phyloP scores from a whole-genome alignment of 2,113 vertebrate genomes.

The Proteles cristata region DNA sequence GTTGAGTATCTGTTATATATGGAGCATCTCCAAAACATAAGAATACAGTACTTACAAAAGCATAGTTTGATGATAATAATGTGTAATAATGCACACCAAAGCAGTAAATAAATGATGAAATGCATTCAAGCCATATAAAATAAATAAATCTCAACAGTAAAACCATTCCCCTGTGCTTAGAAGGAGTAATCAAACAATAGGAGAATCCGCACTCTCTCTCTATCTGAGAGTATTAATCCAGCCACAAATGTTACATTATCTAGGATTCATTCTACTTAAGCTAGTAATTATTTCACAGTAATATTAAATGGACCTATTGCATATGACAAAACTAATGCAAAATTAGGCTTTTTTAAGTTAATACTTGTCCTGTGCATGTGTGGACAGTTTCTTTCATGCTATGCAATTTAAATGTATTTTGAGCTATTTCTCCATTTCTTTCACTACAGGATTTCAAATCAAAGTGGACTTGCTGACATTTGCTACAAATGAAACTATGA shows the following conservation, averaged over 20 bases:
- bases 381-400: background rate
- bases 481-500: background rate
- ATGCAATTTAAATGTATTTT: background rate
- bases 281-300: background rate
- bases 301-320: background rate
- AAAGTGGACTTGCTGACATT: background rate
- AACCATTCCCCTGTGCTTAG: background rate
- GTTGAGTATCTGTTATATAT: background rate
- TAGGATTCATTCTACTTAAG: background rate
- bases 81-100: background rate
- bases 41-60: background rate
- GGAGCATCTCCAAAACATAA: background rate
- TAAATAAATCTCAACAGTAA: background rate
- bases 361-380: background rate
- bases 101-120: background rate
- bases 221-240: background rate
- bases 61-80: background rate
- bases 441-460: background rate
- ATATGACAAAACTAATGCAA: background rate
- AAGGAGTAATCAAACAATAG: background rate
- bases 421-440: background rate
- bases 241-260: background rate
- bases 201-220: background rate
- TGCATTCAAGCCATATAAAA: background rate
- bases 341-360: background rate